Evolutionary conservation across 2,113 vertebrate genomes (phyloP).

Genomic region (Diadophis punctatus): DNA sequence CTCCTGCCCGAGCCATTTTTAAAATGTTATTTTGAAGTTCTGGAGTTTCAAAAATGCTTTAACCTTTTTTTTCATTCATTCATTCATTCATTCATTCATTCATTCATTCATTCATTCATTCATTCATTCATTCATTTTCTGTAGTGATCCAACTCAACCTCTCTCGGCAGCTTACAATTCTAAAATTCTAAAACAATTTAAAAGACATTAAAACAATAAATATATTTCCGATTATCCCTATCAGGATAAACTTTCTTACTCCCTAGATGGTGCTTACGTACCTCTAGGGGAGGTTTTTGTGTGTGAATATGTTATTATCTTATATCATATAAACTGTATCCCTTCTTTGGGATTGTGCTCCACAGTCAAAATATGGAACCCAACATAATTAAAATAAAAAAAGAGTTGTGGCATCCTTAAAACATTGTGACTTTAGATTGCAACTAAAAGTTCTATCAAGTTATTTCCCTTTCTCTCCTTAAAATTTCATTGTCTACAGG

Average conservation of each 20-base stretch:
- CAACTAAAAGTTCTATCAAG: background rate
- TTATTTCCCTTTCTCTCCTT: background rate
- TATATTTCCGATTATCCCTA: background rate
- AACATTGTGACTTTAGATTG: background rate
- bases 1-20: background rate
- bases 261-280: background rate
- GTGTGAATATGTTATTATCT: background rate
- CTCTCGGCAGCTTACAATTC: background rate
- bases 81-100: too few species aligned
- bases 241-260: background rate
- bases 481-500: background rate
- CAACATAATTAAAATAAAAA: background rate
- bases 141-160: background rate
- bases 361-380: background rate
- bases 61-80: background rate
- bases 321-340: background rate
- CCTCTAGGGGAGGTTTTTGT: background rate
- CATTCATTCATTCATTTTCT: background rate
- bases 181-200: background rate
- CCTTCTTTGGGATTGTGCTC: background rate
- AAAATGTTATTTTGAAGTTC: background rate
- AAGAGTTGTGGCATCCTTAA: background rate
- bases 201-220: background rate
- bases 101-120: too few species aligned
- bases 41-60: background rate